Base-by-base conservation (phyloP, 2,113 vertebrate genomes). In the Megaleporinus macrocephalus region DNA sequence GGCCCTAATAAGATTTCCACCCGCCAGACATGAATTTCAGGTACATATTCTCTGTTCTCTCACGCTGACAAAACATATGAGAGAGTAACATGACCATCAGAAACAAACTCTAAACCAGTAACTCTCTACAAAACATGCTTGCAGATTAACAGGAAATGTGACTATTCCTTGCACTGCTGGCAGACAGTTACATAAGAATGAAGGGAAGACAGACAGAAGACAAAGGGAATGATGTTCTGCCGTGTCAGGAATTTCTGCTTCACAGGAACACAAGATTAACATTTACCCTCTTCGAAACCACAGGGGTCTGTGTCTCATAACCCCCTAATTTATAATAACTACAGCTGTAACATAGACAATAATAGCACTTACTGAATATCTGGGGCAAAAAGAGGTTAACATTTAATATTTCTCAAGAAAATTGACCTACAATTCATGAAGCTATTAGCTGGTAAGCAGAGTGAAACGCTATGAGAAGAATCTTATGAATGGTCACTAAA, bases 71-170 rank as follows among this genome's bases (percentile, higher is more conserved):
- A 61, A 0, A 14, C 20, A 0, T 44, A 14, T 44, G 1, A 44
- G 29, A 63, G 71, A 29, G 57, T 74, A 53, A 51, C 15, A 59
- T 41, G 57, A 78, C 73, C 51, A 69, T 22, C 73, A 27, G 44
- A n/a, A 27, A 26, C 57, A 12, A 73, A 71, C 68, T 57, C n/a
- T 55, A 47, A 73, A 73, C 73, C 82, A 78, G 73, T 73, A 53
- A 27, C n/a, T 10, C 69, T 65, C 53, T 14, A 73, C 41, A 83
- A 41, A 73, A 57, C 66, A 65, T 29, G 20, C 44, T 0, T 20
- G 47, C 18, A 55, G 30, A 81, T 81, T 33, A 24, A 73, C 73
- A 30, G 24, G 41, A 81, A 47, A 33, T 30, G 20, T 36, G 16
- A 47, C n/a, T 33, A 4, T 59, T 68, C 33, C 61, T 65, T 26